Evolutionary conservation across 2,113 vertebrate genomes (phyloP).

Genomic region (Xyrauchen texanus): DNA sequence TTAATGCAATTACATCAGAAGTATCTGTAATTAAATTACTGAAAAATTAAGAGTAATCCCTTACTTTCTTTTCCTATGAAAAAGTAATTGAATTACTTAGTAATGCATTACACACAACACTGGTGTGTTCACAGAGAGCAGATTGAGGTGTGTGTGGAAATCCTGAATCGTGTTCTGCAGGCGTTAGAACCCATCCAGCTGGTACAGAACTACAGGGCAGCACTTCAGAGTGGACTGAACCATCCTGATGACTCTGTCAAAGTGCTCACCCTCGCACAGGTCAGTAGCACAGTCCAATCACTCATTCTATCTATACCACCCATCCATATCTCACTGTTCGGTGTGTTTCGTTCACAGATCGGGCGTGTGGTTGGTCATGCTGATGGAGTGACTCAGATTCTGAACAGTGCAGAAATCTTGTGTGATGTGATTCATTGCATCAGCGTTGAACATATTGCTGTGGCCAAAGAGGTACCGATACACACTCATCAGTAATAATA

Average conservation of each 20-base stretch:
- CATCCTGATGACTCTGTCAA: slow-evolving; percentile 85
- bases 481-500: too few species aligned
- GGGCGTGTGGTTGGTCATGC: slow-evolving; percentile 82
- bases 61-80: too few species aligned
- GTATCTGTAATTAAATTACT: too few species aligned
- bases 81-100: too few species aligned
- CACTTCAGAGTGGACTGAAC: slow-evolving; percentile 83
- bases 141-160: slow-evolving; percentile 82
- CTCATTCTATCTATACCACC: not conserved
- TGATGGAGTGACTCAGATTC: slow-evolving; percentile 78
- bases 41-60: too few species aligned
- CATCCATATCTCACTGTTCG: not conserved
- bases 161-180: slow-evolving; percentile 85
- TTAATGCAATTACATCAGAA: too few species aligned
- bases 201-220: slow-evolving; percentile 77
- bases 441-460: slow-evolving; percentile 82
- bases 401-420: slow-evolving; percentile 79
- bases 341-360: slow-evolving; percentile 70
- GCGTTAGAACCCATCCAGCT: slow-evolving; percentile 82
- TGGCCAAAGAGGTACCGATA: slow-evolving; percentile 86
- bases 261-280: slow-evolving; percentile 86
- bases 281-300: slow-evolving; percentile 55
- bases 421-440: slow-evolving; percentile 83
- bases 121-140: slow-evolving; percentile 77
- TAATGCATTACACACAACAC: too few species aligned